These are phyloP conservation scores for Tinea semifulvella DNA, from an alignment of 2,888 invertebrate genomes.

Conservation along the genomic window DNA sequence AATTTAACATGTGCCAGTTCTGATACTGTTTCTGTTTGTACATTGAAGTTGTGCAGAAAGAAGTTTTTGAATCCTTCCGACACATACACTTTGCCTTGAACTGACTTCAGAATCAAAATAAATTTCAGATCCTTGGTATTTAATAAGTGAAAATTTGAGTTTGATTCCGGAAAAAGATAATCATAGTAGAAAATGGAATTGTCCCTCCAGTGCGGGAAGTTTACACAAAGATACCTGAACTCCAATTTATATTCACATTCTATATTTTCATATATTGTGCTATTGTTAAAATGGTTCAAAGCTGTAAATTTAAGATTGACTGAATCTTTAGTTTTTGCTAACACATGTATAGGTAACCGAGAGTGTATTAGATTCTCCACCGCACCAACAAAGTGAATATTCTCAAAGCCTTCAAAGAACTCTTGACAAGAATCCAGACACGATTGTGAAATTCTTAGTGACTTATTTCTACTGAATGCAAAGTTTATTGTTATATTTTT, in stretches of 20 bases:
- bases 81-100: constrained; percentile 24
- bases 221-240: background rate
- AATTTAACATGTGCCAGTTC: constrained; percentile 22
- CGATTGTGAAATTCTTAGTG: constrained; percentile 16
- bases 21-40: constrained; percentile 22
- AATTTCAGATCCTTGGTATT: constrained; percentile 30
- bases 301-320: constrained; percentile 33
- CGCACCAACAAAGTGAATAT: constrained; percentile 42
- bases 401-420: constrained; percentile 36
- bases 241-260: constrained; percentile 14
- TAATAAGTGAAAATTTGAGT: constrained; percentile 6
- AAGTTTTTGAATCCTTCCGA: constrained; percentile 31
- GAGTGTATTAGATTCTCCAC: constrained; percentile 31
- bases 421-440: constrained; percentile 29
- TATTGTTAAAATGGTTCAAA: constrained; percentile 2
- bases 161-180: background rate
- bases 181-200: constrained; percentile 1
- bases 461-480: constrained; percentile 25
- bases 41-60: constrained; percentile 30
- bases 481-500: constrained; percentile 39
- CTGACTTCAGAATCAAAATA: constrained; percentile 26
- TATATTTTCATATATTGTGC: constrained; percentile 16
- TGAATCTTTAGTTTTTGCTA: constrained; percentile 29
- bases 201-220: constrained; percentile 1
- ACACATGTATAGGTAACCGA: constrained; percentile 26